A percentile compares a stretch with the other conserved stretches of the same genome.
Conservation (phyloP, 2,113 vertebrate genomes). For the Microcebus tavaratra region DNA sequence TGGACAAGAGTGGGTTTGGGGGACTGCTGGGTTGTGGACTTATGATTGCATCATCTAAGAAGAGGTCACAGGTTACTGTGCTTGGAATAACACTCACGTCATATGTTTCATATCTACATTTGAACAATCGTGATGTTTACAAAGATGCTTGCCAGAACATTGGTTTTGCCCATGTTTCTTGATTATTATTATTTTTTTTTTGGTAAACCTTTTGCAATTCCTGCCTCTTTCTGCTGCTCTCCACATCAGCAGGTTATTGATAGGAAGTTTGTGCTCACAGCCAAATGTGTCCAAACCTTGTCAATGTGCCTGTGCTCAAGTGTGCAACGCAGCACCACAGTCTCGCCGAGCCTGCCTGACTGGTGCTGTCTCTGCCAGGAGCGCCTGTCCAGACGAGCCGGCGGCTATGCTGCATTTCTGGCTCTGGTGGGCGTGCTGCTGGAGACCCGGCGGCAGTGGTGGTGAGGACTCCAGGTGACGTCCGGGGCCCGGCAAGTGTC, state of each 20-base stretch:
- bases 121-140: not conserved
- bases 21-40: not conserved
- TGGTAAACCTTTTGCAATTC: not conserved
- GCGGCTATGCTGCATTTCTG: fast-evolving
- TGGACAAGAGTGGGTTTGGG: not conserved
- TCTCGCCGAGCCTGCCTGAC: not conserved
- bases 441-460: not conserved
- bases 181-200: not conserved
- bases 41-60: fast-evolving
- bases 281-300: not conserved
- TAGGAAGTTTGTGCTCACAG: fast-evolving
- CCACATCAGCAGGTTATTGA: too few species aligned
- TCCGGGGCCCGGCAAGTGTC: not conserved
- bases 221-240: not conserved
- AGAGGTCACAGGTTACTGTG: not conserved
- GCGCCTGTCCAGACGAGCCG: not conserved
- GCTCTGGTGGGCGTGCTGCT: not conserved
- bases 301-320: too few species aligned
- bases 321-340: too few species aligned
- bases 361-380: too few species aligned
- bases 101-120: fast-evolving
- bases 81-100: not conserved
- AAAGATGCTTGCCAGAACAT: too few species aligned
- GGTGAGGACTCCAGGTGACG: fast-evolving
- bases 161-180: not conserved